Evolutionary conservation across 2,888 invertebrate species (phyloP).

Genomic region (Rambutsinella grinnellia): DNA sequence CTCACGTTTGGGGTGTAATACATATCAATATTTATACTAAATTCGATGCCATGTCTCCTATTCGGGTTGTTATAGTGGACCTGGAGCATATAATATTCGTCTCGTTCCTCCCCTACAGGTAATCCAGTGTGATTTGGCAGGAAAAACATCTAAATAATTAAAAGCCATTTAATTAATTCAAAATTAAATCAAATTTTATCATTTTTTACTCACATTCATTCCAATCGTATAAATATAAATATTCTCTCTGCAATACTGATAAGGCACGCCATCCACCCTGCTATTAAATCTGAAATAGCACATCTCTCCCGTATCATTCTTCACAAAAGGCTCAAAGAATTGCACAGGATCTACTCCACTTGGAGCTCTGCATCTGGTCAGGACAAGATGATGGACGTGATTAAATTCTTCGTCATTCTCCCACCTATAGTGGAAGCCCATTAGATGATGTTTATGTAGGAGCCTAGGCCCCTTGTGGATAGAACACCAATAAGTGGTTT

Average conservation of each 20-base stretch:
- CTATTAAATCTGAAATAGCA: conserved; percentile 38
- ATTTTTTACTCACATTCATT: too few species aligned
- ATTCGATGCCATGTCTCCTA: conserved; percentile 1
- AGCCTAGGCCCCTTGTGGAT: conserved; percentile 36
- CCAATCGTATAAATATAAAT: too few species aligned
- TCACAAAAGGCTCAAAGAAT: conserved; percentile 40
- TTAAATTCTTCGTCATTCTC: neutral
- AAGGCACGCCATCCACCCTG: conserved; percentile 25
- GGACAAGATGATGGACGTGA: conserved; percentile 35
- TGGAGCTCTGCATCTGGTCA: conserved; percentile 40
- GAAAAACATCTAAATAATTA: conserved; percentile 21
- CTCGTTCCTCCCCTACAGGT: conserved; percentile 18
- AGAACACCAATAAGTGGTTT: conserved; percentile 47
- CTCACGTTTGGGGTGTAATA: neutral
- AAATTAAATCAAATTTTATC: too few species aligned
- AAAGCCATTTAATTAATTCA: too few species aligned
- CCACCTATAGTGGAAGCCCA: neutral
- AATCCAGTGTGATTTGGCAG: conserved; percentile 42
- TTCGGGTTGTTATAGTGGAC: conserved; percentile 40
- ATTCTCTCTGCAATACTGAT: conserved; percentile 29
- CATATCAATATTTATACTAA: neutral
- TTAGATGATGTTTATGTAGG: conserved; percentile 26
- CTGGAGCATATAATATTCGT: conserved; percentile 37
- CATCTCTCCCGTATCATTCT: conserved; percentile 30
- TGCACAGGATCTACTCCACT: conserved; percentile 19